Conservation (phyloP, 2,113 vertebrate species). For the Peromyscus leucopus region DNA sequence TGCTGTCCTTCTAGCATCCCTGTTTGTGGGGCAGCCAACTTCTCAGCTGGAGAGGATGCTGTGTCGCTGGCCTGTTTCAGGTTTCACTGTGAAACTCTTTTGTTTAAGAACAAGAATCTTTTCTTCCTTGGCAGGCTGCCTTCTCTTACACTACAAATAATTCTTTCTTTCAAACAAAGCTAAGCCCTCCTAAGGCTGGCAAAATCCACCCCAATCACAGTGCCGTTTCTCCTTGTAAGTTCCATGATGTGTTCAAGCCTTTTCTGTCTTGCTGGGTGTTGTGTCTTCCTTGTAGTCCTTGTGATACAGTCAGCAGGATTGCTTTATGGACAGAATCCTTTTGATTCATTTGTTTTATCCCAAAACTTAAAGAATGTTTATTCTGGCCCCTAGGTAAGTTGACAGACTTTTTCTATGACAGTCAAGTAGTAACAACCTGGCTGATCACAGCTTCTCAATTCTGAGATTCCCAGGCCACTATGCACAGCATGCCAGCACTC, state of each 20-base stretch:
- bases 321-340: not conserved
- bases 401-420: not conserved
- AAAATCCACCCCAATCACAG: slow-evolving; percentile 49
- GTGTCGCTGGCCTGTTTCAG: not conserved
- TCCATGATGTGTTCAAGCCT: not conserved
- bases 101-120: slow-evolving; percentile 50
- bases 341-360: not conserved
- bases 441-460: not conserved
- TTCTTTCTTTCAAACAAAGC: slow-evolving; percentile 64
- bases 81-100: slow-evolving; percentile 53
- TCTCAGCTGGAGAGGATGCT: not conserved
- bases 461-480: not conserved
- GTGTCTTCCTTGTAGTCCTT: not conserved
- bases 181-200: slow-evolving; percentile 38
- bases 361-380: not conserved
- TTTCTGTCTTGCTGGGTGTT: not conserved
- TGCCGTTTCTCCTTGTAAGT: not conserved
- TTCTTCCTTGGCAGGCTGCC: slow-evolving; percentile 67
- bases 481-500: rapidly evolving
- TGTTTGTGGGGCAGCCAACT: not conserved
- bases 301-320: not conserved
- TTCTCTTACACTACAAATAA: slow-evolving; percentile 46
- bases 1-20: rapidly evolving
- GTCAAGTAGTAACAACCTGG: not conserved
- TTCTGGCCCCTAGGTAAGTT: not conserved